phyloP scores from a whole-genome alignment of 2,797 vertebrate genomes.

The Lacerta bilineata region DNA sequence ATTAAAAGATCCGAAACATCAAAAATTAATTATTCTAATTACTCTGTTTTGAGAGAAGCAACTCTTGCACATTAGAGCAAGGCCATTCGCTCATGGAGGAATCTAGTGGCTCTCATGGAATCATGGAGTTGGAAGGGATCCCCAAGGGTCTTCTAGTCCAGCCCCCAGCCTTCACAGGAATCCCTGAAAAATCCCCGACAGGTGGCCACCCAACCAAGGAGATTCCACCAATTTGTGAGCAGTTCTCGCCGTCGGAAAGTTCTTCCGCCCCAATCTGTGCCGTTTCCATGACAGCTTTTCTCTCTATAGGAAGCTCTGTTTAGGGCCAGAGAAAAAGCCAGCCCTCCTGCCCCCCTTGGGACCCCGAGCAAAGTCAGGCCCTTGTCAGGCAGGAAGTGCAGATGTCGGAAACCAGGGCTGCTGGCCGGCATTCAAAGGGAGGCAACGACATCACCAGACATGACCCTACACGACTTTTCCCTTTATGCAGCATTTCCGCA shows the following conservation, averaged over 20 bases:
- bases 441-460: conserved; percentile 41
- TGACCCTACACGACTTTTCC: conserved; percentile 75
- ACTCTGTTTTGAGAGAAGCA: background rate
- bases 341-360: conserved; percentile 37
- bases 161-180: too few relatives aligned
- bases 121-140: too few relatives aligned
- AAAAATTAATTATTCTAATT: background rate
- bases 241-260: too few relatives aligned
- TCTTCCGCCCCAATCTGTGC: background rate
- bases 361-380: background rate
- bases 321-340: conserved; percentile 34
- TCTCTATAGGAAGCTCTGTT: background rate
- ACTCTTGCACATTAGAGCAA: too few relatives aligned
- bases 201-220: too few relatives aligned
- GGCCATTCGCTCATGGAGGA: background rate
- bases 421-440: conserved; percentile 47
- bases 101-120: fast-evolving
- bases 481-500: conserved; percentile 42
- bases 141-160: background rate
- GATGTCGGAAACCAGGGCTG: conserved; percentile 35
- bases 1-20: background rate
- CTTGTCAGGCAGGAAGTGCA: background rate
- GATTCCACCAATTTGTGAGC: too few relatives aligned
- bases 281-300: conserved; percentile 48
- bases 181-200: too few relatives aligned